phyloP scores from a whole-genome alignment of 2,797 vertebrate species.

The Mormyrus proboscirostris region DNA sequence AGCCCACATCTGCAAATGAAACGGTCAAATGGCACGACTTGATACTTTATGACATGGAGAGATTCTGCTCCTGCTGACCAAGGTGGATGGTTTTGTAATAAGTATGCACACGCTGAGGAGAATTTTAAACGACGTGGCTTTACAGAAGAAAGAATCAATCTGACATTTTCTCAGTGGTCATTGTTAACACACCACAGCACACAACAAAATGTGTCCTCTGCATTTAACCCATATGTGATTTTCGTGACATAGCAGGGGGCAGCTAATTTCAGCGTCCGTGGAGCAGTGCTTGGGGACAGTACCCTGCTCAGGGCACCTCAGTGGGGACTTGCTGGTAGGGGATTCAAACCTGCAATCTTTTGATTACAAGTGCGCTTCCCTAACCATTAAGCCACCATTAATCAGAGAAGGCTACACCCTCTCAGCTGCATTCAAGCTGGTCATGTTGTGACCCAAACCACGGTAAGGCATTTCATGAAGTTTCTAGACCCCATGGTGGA shows the following conservation, averaged over 20 bases:
- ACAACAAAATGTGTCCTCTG: too few relatives aligned
- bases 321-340: too few relatives aligned
- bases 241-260: too few relatives aligned
- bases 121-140: neutral
- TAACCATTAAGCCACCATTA: too few relatives aligned
- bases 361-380: too few relatives aligned
- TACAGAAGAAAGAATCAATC: slow-evolving; percentile 9
- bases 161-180: too few relatives aligned
- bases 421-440: slow-evolving; percentile 24
- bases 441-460: slow-evolving; percentile 22
- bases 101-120: slow-evolving; percentile 20
- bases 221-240: too few relatives aligned
- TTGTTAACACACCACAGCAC: too few relatives aligned
- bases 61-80: neutral
- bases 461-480: slow-evolving; percentile 18
- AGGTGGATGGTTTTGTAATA: slow-evolving; percentile 13
- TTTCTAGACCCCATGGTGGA: slow-evolving; percentile 22
- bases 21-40: neutral
- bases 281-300: too few relatives aligned
- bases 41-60: slow-evolving; percentile 14
- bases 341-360: too few relatives aligned
- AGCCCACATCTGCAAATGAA: neutral
- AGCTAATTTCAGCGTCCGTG: too few relatives aligned
- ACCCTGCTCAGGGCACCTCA: too few relatives aligned
- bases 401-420: slow-evolving; percentile 20